Conservation (phyloP, 2,797 vertebrate species). For the Rhincodon typus region DNA sequence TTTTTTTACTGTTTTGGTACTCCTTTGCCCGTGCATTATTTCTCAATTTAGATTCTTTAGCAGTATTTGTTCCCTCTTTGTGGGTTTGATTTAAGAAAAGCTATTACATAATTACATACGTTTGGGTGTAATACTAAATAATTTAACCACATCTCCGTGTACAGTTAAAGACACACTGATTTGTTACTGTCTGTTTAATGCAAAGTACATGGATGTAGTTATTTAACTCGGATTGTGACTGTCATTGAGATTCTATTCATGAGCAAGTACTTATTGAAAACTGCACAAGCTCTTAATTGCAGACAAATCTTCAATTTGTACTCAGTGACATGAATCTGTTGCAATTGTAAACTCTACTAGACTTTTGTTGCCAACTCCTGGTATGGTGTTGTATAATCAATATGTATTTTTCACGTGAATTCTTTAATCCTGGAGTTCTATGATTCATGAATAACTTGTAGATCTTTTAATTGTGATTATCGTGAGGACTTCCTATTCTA, state of each 20-base stretch:
- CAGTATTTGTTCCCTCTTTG: neutral
- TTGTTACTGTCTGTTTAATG: neutral
- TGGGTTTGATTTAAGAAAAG: neutral
- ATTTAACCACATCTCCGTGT: neutral
- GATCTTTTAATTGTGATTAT: neutral
- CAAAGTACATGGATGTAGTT: neutral
- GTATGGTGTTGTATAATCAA: no score
- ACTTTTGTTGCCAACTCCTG: neutral
- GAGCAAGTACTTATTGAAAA: neutral
- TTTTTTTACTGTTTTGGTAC: neutral
- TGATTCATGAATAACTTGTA: neutral
- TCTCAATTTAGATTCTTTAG: neutral
- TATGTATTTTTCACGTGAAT: neutral
- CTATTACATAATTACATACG: neutral
- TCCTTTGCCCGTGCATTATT: neutral
- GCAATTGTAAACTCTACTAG: neutral
- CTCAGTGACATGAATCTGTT: neutral
- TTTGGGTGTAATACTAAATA: neutral
- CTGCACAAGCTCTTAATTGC: neutral
- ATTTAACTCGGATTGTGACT: neutral
- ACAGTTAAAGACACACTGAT: neutral
- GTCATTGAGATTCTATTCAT: neutral
- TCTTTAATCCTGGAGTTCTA: neutral
- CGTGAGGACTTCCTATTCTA: neutral
- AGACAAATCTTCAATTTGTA: neutral